Evolutionary conservation across 2,113 vertebrate genomes (phyloP).

Genomic region (Sylvia atricapilla): DNA sequence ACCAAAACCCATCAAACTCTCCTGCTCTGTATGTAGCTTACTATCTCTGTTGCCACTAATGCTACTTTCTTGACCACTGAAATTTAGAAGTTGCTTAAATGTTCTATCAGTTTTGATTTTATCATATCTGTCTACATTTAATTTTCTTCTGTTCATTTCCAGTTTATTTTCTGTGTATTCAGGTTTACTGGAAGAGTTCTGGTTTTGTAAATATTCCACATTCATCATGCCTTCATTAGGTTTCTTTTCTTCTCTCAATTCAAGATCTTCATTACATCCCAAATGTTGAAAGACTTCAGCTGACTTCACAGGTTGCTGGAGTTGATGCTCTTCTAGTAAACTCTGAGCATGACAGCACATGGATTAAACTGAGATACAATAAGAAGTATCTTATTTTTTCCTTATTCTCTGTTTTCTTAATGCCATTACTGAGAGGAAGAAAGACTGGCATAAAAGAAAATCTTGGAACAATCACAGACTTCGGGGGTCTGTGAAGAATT

Average conservation of each 20-base stretch:
- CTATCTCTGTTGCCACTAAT: background rate
- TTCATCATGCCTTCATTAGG: background rate
- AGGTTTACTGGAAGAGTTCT: background rate
- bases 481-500: background rate
- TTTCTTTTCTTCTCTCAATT: background rate
- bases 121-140: background rate
- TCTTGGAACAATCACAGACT: background rate
- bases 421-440: background rate
- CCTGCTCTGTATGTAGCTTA: background rate
- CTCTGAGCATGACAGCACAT: slow-evolving; percentile 24
- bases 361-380: background rate
- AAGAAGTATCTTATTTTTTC: background rate
- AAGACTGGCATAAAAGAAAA: background rate
- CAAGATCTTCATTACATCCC: background rate
- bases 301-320: slow-evolving; percentile 12
- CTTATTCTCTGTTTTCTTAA: background rate
- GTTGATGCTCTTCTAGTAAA: slow-evolving; percentile 10
- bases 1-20: background rate
- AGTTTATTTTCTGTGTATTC: background rate
- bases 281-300: background rate
- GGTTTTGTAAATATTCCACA: background rate
- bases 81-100: background rate
- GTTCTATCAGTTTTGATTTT: background rate
- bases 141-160: background rate
- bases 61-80: background rate